phyloP scores from a whole-genome alignment of 1,140 invertebrate genomes.

The Cherax destructor region DNA sequence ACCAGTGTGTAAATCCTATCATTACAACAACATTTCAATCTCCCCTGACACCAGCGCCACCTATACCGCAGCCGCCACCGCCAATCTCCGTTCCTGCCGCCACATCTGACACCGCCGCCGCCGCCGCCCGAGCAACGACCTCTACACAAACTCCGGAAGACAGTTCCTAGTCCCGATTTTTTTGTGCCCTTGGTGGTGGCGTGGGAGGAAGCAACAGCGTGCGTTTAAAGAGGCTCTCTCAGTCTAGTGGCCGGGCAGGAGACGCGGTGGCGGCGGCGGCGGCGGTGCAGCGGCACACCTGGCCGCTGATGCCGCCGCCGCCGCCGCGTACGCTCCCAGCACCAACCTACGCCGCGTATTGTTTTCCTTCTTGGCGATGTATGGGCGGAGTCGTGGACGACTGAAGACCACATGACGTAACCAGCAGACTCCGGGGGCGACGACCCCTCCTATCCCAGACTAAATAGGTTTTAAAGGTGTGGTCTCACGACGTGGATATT shows the following conservation, averaged over 20 bases:
- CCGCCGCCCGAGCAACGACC: background rate
- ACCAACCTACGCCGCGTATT: background rate
- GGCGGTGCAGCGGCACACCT: no score
- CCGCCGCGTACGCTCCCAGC: no score
- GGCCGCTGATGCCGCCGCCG: no score
- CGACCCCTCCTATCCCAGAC: background rate
- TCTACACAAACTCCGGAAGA: background rate
- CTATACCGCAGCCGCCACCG: no score
- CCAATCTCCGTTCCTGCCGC: background rate
- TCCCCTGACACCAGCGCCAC: background rate
- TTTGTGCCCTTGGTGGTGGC: background rate
- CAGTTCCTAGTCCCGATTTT: background rate
- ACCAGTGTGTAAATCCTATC: no score
- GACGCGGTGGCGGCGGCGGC: no score
- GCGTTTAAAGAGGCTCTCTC: conserved; percentile 12
- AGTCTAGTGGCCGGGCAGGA: background rate
- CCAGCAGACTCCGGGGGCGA: background rate
- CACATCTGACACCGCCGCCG: background rate
- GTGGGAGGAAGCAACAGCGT: conserved; percentile 5
- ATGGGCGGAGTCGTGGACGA: background rate
- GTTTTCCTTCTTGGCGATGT: background rate
- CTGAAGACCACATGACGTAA: background rate
- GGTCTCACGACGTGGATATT: background rate
- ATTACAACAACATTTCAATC: no score
- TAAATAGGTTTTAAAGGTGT: background rate